These are phyloP conservation scores for Drosophila kanekoi DNA, from an alignment of 2,888 invertebrate species.

Conservation along the genomic window DNA sequence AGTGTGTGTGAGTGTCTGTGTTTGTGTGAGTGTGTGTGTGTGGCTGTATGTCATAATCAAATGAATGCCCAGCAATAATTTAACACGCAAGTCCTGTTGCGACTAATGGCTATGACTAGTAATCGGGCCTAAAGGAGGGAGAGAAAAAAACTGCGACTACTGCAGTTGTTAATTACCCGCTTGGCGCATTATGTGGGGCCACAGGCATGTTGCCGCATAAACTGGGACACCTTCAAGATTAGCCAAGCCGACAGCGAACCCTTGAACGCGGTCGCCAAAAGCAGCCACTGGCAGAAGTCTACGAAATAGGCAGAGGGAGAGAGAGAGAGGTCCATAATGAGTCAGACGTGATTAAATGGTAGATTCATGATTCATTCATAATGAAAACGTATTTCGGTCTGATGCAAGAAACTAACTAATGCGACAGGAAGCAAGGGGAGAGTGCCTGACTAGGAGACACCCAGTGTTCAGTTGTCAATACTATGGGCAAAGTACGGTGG, in stretches of 20 bases:
- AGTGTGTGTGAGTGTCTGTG: slow-evolving; percentile 18
- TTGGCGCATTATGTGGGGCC: slow-evolving; percentile 68
- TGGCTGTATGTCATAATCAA: slow-evolving; percentile 73
- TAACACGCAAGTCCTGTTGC: slow-evolving; percentile 67
- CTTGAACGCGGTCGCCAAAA: not conserved
- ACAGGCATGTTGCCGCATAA: slow-evolving; percentile 44
- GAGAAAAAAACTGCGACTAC: slow-evolving; percentile 49
- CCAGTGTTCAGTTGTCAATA: no score
- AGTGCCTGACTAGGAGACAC: no score
- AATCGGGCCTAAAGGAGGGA: slow-evolving; percentile 38
- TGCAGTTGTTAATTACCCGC: slow-evolving; percentile 75
- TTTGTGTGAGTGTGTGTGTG: slow-evolving; percentile 24
- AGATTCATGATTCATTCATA: slow-evolving; percentile 21
- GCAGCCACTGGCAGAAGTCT: not conserved
- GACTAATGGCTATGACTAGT: slow-evolving; percentile 60
- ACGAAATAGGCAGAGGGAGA: not conserved
- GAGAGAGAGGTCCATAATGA: slow-evolving; percentile 3
- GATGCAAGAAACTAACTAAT: no score
- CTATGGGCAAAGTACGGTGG: no score
- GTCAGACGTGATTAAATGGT: slow-evolving; percentile 45
- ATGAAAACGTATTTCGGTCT: not conserved
- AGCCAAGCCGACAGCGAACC: not conserved
- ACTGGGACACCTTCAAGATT: slow-evolving; percentile 54
- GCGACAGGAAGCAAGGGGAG: no score
- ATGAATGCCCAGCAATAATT: slow-evolving; percentile 69